Evolutionary conservation across 2,113 vertebrate species (phyloP), one percentile per base, ranked within the genome.

Genomic region (Tenebrosternarchus preto): DNA sequence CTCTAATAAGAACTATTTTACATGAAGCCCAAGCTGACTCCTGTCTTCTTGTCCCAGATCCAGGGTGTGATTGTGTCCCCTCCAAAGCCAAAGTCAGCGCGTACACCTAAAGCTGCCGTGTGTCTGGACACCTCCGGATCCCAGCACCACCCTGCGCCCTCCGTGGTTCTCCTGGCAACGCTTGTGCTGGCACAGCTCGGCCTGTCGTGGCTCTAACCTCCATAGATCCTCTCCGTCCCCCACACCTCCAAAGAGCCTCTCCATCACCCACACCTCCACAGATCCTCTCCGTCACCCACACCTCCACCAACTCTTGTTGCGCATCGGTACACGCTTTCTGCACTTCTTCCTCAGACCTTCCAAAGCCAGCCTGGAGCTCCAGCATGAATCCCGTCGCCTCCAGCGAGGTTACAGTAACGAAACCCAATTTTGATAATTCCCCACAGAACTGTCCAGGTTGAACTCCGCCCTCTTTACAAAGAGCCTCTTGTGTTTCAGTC

Each of bases 61-160:
- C 87, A 89, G 24, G 88, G 88, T 9, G 81, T 77, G 33, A 80
- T 86, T 2, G 59, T 87, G 61, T 67, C 88, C 71, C 88, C 88
- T 0, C 88, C 88, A 1, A 83, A 85, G 53, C 57, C 82, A 11
- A 84, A 73, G 70, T 81, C 80, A 4, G 53, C 33, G 15, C 57
- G 33, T 33, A 36, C n/a, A 4, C 22, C 55, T 29, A 5, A 50
- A 22, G 55, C 20, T 24, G 73, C 20, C 12, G 16, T 24, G 33
- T 89, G 88, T 69, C 63, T 2, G 27, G 79, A 61, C 20, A 7
- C 67, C 9, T 68, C 73, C 19, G 70, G 43, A 5, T 53, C 78
- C 56, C 53, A 8, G 1, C 56, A 20, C 68, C 72, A 66, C 59
- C 11, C 5, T 16, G 22, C 22, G 12, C 24, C 50, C 11, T 25